These are phyloP conservation scores for Conopomorpha cramerella DNA, from an alignment of 1,140 invertebrate genomes.

Conservation along the genomic window DNA sequence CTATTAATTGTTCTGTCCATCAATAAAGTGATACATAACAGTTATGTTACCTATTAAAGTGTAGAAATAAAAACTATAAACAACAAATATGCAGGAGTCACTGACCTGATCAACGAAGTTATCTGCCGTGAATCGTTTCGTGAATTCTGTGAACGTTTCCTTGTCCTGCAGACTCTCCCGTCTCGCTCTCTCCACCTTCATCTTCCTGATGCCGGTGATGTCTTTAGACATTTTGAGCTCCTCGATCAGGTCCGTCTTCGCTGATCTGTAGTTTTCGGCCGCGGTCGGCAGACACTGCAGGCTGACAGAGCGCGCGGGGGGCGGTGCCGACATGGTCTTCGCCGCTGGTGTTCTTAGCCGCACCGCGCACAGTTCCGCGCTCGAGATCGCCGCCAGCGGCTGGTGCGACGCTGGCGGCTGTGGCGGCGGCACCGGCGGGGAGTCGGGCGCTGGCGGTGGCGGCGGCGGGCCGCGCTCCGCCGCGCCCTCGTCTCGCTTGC, in stretches of 20 bases:
- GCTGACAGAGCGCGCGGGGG: constrained; percentile 71
- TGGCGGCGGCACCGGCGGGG: constrained; percentile 60
- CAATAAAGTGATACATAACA: no score
- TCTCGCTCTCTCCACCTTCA: constrained; percentile 85
- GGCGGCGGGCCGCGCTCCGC: constrained; percentile 59
- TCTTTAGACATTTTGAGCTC: constrained; percentile 89
- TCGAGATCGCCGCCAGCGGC: constrained; percentile 81
- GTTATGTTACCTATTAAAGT: no score
- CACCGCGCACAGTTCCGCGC: constrained; percentile 83
- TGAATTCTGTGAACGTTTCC: constrained; percentile 80
- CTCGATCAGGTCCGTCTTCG: constrained; percentile 86
- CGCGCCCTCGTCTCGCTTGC: constrained; percentile 62
- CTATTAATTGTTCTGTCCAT: no score
- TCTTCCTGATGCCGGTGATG: constrained; percentile 86
- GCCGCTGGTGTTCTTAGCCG: constrained; percentile 73
- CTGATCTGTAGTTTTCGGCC: constrained; percentile 71
- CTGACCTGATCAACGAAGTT: constrained; percentile 88
- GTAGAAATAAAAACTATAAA: no score
- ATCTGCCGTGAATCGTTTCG: constrained; percentile 80
- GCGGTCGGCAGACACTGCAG: constrained; percentile 70
- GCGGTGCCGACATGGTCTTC: constrained; percentile 79
- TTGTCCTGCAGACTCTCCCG: constrained; percentile 79
- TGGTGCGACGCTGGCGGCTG: constrained; percentile 61
- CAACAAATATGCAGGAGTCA: no score
- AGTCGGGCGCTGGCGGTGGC: constrained; percentile 53